Evolutionary conservation across 2,113 vertebrate species (phyloP), one percentile per base, ranked within the genome.

Genomic region (Dromaius novaehollandiae): DNA sequence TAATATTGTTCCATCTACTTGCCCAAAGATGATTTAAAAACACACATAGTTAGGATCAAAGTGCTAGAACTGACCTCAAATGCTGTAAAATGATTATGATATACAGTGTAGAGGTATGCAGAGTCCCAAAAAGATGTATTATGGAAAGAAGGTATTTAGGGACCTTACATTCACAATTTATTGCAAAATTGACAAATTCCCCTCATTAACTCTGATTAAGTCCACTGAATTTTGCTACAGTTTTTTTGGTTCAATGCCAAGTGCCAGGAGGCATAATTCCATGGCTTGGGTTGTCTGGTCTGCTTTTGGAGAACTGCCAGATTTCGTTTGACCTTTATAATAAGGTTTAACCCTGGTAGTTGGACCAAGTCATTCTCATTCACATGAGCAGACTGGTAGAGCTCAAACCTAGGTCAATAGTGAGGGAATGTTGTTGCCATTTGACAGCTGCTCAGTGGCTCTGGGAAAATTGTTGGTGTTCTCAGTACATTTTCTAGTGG

Each of bases 171-270:
- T 86, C 30, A 38, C 13, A 9, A 56, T 88, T 80, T 88, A 86
- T 42, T 83, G 40, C 40, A 95, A 91, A 90, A 83, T 55, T 77
- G 58, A 81, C 50, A 91, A 53, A 86, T 94, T 73, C 82, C 71
- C 44, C 79, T 80, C 36, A 88, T 93, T 89, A 93, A 95, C 40
- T 88, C 44, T 1, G 14, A 96, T 90, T 77, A 91, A 96, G 34
- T 17, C 50, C 26, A 81, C 40, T 86, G 38, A 91, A 55, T 89
- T 91, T 85, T 82, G 36, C 63, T 73, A 83, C 48, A 56, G 11
- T 32, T 65, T 63, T 87, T 91, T 66, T 70, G 50, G 36, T 74
- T 69, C 69, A 56, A 66, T 0, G 77, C 68, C 85, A 91, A 93
- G 34, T 55, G 6, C 68, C 63, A 82, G 84, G 71, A 93, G 36